These are phyloP conservation scores for Labeo catla DNA, from an alignment of 2,113 vertebrate species.

Conservation along the genomic window DNA sequence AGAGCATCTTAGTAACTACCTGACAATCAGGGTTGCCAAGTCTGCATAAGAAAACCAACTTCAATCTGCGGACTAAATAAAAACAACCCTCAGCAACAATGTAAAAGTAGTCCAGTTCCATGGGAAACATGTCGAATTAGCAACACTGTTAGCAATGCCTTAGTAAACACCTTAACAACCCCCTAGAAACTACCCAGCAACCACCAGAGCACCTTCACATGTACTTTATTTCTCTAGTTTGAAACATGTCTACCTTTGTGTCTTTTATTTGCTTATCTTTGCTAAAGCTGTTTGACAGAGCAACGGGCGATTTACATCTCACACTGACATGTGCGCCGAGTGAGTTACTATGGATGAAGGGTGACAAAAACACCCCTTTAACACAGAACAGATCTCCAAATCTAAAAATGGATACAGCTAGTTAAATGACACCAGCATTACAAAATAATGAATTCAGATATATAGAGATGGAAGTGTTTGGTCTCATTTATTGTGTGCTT, in stretches of 20 bases:
- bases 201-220: background rate
- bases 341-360: background rate
- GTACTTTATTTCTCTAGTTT: background rate
- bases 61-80: too few relatives aligned
- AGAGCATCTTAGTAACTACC: background rate
- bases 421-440: background rate
- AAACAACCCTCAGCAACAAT: too few relatives aligned
- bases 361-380: background rate
- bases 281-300: background rate
- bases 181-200: background rate
- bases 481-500: background rate
- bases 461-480: background rate
- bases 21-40: background rate
- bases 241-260: background rate
- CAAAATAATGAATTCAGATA: background rate
- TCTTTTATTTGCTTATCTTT: conserved; percentile 21
- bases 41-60: too few relatives aligned
- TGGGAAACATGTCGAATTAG: background rate
- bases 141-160: background rate
- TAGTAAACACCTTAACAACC: background rate
- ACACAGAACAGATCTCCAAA: conserved; percentile 1
- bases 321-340: background rate
- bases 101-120: background rate
- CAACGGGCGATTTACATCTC: background rate
- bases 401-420: background rate